Conservation (phyloP, 1,140 invertebrate genomes). For the Procambarus clarkii region DNA sequence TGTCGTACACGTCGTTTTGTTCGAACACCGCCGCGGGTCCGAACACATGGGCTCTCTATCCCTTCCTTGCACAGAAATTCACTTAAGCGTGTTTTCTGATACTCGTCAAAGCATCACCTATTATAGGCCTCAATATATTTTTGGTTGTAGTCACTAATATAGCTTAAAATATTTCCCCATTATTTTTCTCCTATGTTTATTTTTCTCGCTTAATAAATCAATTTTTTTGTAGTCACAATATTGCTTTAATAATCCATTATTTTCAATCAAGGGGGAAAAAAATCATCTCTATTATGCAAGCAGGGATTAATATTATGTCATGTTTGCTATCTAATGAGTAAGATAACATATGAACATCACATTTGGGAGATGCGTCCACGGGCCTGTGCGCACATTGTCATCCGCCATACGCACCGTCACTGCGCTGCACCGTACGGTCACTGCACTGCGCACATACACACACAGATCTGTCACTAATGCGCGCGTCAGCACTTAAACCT, state of each 20-base stretch:
- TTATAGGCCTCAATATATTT: no score
- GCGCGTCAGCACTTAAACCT: no score
- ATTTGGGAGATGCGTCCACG: constrained; percentile 15
- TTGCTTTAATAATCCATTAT: background rate
- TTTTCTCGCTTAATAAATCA: no score
- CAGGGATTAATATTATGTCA: constrained; percentile 16
- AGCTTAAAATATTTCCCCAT: background rate
- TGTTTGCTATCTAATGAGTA: constrained; percentile 38
- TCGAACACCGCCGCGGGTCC: no score
- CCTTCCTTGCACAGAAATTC: constrained; percentile 52
- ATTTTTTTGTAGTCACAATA: no score
- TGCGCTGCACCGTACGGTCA: no score
- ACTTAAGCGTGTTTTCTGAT: constrained; percentile 14
- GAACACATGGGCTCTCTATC: background rate
- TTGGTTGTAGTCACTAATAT: background rate
- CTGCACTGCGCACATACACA: background rate
- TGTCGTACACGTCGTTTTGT: background rate
- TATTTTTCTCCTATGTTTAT: background rate
- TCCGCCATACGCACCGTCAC: no score
- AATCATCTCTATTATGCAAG: constrained; percentile 22
- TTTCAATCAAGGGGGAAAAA: background rate
- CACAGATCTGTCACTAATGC: no score
- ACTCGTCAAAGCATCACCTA: no score
- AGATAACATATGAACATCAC: constrained; percentile 53
- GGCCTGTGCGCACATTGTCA: background rate